phyloP scores from a whole-genome alignment of 2,888 invertebrate species.

The Cheilosia urbana region DNA sequence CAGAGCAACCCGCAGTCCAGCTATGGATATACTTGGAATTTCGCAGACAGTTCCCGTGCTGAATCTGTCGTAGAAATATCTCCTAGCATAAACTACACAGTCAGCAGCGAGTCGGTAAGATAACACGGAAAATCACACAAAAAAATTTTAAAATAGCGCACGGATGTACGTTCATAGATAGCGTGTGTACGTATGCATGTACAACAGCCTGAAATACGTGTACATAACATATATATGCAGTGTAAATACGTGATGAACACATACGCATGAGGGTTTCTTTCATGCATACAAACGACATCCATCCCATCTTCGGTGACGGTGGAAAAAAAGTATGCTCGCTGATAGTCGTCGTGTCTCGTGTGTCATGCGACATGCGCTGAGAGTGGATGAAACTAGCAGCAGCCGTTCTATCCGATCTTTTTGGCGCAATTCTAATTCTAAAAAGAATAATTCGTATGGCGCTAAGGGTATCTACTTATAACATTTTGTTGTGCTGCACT shows the following conservation, averaged over 20 bases:
- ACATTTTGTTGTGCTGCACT: no score
- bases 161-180: constrained; percentile 74
- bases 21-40: constrained; percentile 84
- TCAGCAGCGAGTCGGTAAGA: constrained; percentile 84
- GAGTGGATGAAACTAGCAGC: constrained; percentile 22
- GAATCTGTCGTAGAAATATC: constrained; percentile 84
- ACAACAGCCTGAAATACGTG: constrained; percentile 67
- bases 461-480: no score
- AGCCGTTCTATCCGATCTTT: constrained; percentile 40
- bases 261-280: constrained; percentile 18
- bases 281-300: constrained; percentile 42
- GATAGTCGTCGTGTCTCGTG: constrained; percentile 40
- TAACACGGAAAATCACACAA: constrained; percentile 69
- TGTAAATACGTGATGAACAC: constrained; percentile 56
- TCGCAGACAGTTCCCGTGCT: constrained; percentile 83
- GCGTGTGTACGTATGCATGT: constrained; percentile 77
- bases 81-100: constrained; percentile 84
- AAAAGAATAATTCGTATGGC: constrained; percentile 12
- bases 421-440: constrained; percentile 69
- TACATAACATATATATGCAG: constrained; percentile 61
- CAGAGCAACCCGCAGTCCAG: constrained; percentile 83
- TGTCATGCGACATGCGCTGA: constrained; percentile 58
- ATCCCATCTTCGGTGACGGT: constrained; percentile 58
- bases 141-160: constrained; percentile 74
- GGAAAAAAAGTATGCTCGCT: constrained; percentile 40